Evolutionary conservation across 2,113 vertebrate genomes (phyloP).

Genomic region (Tricholaema leucomelas): DNA sequence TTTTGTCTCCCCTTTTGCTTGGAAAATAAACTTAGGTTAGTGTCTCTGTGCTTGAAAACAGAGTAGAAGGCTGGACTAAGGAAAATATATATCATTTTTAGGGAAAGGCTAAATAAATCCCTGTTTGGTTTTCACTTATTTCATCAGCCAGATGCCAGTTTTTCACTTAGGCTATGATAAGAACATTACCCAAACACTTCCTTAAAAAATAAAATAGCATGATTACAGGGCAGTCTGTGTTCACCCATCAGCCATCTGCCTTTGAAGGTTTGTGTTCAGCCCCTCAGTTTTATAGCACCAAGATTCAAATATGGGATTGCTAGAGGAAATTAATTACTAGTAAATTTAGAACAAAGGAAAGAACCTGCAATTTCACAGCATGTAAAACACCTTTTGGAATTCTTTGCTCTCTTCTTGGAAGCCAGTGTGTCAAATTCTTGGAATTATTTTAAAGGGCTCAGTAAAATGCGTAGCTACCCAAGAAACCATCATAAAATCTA

Average conservation of each 20-base stretch:
- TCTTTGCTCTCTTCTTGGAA: constrained; percentile 57
- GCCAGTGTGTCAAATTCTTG: constrained; percentile 35
- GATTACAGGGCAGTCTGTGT: not conserved
- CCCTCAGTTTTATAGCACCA: constrained; percentile 44
- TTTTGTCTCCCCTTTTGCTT: not conserved
- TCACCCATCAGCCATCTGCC: constrained; percentile 1
- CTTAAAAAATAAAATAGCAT: constrained; percentile 16
- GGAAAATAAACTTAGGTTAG: not conserved
- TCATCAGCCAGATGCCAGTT: constrained; percentile 32
- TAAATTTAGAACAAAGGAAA: constrained; percentile 69
- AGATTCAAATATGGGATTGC: constrained; percentile 57
- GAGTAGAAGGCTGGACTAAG: not conserved
- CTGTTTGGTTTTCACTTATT: constrained; percentile 27
- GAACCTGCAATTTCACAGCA: constrained; percentile 66
- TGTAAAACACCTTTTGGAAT: constrained; percentile 66
- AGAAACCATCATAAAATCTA: constrained; percentile 7
- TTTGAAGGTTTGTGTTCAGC: constrained; percentile 53
- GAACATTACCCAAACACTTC: constrained; percentile 36
- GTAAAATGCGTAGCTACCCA: constrained; percentile 1
- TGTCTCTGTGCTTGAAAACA: not conserved
- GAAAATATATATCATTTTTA: not conserved
- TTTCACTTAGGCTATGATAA: constrained; percentile 28
- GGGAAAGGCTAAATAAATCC: not conserved
- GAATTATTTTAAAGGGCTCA: constrained; percentile 19
- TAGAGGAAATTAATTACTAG: constrained; percentile 70